A percentile compares a stretch with the other conserved stretches of the same genome.
Evolutionary conservation across 35 echinoderm and acorn worm genomes (phyloP).

Genomic region (Apostichopus japonicus): DNA sequence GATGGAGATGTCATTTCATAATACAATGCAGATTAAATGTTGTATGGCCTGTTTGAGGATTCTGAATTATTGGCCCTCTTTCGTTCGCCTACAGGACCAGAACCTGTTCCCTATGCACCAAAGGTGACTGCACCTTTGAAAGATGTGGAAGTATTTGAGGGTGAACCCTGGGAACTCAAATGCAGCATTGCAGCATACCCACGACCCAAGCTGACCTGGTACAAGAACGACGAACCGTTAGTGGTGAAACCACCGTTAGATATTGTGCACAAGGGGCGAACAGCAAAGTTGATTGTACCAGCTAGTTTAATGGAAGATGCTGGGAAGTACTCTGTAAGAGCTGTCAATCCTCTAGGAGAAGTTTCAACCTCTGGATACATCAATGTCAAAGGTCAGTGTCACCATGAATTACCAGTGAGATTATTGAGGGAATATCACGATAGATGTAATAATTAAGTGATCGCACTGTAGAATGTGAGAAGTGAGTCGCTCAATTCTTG

Average conservation of each 20-base stretch:
- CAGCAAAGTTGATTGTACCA: slow-evolving; percentile 62
- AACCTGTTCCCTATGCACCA: slow-evolving; percentile 52
- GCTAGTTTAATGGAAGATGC: slow-evolving; percentile 72
- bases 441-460: no score
- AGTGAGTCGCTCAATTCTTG: no score
- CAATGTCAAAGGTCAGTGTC: slow-evolving; percentile 32
- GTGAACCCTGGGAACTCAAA: slow-evolving; percentile 66
- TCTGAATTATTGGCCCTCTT: not conserved
- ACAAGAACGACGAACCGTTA: slow-evolving; percentile 73
- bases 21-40: no score
- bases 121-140: slow-evolving; percentile 50
- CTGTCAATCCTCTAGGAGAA: slow-evolving; percentile 70
- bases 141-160: slow-evolving; percentile 61
- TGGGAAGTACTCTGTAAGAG: slow-evolving; percentile 70
- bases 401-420: no score
- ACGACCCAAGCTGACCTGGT: slow-evolving; percentile 67
- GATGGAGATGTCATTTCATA: no score
- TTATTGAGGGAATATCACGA: no score
- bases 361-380: slow-evolving; percentile 36
- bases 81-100: slow-evolving; percentile 5
- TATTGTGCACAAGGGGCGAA: slow-evolving; percentile 51
- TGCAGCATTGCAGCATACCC: slow-evolving; percentile 66
- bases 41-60: no score
- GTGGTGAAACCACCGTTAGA: slow-evolving; percentile 56
- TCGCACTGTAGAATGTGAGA: no score